These are phyloP conservation scores for Latrodectus elegans DNA, from an alignment of 2,888 invertebrate genomes.

Conservation along the genomic window DNA sequence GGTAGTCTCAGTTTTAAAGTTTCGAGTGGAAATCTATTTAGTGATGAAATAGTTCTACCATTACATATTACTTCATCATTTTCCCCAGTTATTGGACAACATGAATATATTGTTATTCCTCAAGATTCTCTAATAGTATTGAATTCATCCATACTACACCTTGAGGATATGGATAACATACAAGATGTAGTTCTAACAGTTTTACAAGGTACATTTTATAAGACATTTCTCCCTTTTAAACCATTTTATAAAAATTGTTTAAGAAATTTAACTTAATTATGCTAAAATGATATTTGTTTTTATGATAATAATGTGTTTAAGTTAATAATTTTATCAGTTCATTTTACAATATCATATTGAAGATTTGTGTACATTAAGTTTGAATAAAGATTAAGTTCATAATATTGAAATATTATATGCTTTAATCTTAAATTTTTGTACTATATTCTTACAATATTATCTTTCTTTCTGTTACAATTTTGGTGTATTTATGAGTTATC, in stretches of 20 bases:
- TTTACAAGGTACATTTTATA: slow-evolving; percentile 23
- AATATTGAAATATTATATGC: too few relatives aligned
- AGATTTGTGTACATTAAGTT: too few relatives aligned
- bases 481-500: too few relatives aligned
- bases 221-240: neutral
- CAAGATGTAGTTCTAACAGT: slow-evolving; percentile 43
- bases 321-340: too few relatives aligned
- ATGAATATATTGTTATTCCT: slow-evolving; percentile 26
- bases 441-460: too few relatives aligned
- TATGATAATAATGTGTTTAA: too few relatives aligned
- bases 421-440: too few relatives aligned
- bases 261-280: neutral
- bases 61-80: slow-evolving; percentile 37
- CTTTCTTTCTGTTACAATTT: too few relatives aligned
- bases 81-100: slow-evolving; percentile 26
- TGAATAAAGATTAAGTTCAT: too few relatives aligned
- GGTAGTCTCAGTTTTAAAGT: slow-evolving; percentile 44
- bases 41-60: slow-evolving; percentile 39
- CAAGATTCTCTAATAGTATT: slow-evolving; percentile 31
- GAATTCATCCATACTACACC: slow-evolving; percentile 20
- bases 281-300: too few relatives aligned
- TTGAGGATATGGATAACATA: slow-evolving; percentile 52
- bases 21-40: slow-evolving; percentile 24
- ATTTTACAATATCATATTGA: too few relatives aligned
- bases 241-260: neutral